Conservation (phyloP, 2,113 vertebrate genomes). For the Tinamus guttatus region DNA sequence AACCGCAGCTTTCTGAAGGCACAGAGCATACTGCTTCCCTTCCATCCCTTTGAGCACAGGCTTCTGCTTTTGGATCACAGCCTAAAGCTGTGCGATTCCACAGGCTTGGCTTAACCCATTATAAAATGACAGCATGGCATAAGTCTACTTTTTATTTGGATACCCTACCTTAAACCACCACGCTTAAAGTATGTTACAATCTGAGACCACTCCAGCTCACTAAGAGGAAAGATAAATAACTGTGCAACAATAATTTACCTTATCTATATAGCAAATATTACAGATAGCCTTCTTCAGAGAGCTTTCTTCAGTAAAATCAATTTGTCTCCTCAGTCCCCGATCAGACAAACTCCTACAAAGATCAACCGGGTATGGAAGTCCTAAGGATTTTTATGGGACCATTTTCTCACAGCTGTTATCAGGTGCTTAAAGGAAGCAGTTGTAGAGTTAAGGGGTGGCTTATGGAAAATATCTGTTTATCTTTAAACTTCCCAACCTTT, state of each 20-base stretch:
- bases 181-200: background rate
- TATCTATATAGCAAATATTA: background rate
- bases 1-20: background rate
- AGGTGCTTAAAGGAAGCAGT: background rate
- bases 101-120: background rate
- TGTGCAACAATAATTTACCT: background rate
- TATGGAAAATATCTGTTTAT: background rate
- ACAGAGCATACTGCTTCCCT: background rate
- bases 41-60: background rate
- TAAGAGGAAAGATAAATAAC: background rate
- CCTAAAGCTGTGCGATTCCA: background rate
- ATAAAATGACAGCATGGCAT: background rate
- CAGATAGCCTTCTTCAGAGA: background rate
- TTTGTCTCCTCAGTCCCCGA: background rate
- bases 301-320: background rate
- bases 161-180: background rate
- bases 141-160: background rate
- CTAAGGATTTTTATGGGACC: background rate
- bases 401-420: background rate
- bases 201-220: background rate
- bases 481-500: background rate
- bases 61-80: background rate
- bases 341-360: slow-evolving; percentile 6
- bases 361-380: background rate
- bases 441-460: background rate